A percentile compares a stretch with the other conserved stretches of the same genome.
These are phyloP conservation scores for Aix galericulata DNA, from an alignment of 2,113 vertebrate species.

Conservation along the genomic window DNA sequence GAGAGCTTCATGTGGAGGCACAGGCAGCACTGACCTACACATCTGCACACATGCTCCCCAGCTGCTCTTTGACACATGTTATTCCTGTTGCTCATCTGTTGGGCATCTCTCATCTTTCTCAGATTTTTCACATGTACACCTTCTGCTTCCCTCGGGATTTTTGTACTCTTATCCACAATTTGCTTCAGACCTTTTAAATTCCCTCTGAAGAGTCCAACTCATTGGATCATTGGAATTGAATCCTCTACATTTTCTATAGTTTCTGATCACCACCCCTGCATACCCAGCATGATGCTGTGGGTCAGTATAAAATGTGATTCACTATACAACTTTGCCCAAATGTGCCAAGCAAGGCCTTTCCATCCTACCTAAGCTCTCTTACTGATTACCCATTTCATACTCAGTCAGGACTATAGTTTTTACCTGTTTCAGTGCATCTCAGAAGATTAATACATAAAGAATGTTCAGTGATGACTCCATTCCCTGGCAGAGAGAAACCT, in stretches of 20 bases:
- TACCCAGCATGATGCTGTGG: fast-evolving
- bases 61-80: background rate
- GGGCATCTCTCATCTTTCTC: background rate
- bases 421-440: background rate
- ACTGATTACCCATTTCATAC: background rate
- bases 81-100: background rate
- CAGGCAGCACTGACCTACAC: background rate
- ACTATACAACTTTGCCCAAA: background rate
- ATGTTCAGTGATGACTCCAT: background rate
- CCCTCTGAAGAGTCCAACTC: background rate
- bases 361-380: background rate
- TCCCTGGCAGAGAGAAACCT: background rate
- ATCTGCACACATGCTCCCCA: background rate
- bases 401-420: background rate
- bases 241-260: background rate
- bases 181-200: background rate
- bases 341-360: background rate
- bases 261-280: background rate
- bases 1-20: background rate
- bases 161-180: background rate
- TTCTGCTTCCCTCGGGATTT: background rate
- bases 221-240: background rate
- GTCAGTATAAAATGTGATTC: background rate
- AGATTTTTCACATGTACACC: background rate
- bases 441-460: background rate